These are phyloP conservation scores for Loxodonta africana DNA, from an alignment of 2,113 vertebrate species.

Conservation along the genomic window DNA sequence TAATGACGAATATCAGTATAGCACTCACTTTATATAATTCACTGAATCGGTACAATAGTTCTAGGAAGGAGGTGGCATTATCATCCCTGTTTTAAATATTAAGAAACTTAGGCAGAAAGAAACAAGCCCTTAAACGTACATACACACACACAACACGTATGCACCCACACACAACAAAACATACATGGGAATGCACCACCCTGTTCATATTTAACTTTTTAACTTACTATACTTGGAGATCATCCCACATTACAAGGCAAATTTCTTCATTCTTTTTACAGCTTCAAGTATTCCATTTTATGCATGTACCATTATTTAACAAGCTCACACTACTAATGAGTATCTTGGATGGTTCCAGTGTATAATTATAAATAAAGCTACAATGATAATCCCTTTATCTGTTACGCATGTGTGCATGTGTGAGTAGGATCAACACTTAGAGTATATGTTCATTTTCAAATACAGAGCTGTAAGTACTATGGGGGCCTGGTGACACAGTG, in stretches of 20 bases:
- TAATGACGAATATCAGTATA: background rate
- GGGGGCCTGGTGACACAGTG: no score
- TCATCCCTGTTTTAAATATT: background rate
- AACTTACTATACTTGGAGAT: background rate
- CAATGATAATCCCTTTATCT: background rate
- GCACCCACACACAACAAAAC: background rate
- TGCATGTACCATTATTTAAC: background rate
- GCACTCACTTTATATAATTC: background rate
- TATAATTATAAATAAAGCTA: background rate
- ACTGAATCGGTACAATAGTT: background rate
- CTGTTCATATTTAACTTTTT: background rate
- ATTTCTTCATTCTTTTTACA: background rate
- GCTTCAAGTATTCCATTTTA: background rate
- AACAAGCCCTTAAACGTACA: background rate
- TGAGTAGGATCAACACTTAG: background rate
- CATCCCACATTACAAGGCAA: background rate
- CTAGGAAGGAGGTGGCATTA: background rate
- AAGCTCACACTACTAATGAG: background rate
- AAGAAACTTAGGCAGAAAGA: background rate
- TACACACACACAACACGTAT: no score
- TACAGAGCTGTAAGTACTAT: background rate
- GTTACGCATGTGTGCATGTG: background rate
- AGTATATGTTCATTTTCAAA: constrained; percentile 32
- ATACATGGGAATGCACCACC: background rate
- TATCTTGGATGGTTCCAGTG: background rate